Evolutionary conservation across 2,797 vertebrate genomes (phyloP), one percentile per base, ranked within the genome.

Genomic region (Cirrhinus molitorella): DNA sequence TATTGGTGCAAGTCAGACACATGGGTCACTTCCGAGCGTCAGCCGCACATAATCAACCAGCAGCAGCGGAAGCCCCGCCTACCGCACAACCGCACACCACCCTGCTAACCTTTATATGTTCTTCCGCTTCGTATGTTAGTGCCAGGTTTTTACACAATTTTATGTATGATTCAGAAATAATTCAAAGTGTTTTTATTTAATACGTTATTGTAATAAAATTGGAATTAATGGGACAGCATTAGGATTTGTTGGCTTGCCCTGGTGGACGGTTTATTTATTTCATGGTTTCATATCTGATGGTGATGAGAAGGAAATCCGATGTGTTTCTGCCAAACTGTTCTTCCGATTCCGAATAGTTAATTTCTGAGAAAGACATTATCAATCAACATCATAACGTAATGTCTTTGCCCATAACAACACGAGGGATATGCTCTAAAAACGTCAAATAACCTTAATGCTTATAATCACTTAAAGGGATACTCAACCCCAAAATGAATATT

Each of bases 91-190:
- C 45, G 34, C 17, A 40, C 73, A 28, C 71, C 79, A n/a, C 16
- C 28, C 45, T 23, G 25, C 47, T 25, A 8, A 51, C 34, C 25
- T 16, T 3, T 1, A 4, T 4, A 1, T 79, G 10, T 81, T 63
- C 81, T 37, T 86, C 87, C 87, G 87, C 74, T 0, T 34, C 8
- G 13, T 11, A 65, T 55, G 47, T 79, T n/a, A 87, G 85, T 80
- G 8, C 78, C 14, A 11, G 25, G 43, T 14, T 49, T 31, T 61
- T 5, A 49, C 53, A 43, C n/a, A 17, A 17, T 11, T 1, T 0
- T 0, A 7, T 31, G 10, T 10, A n/a, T 55, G 5, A n/a, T n/a
- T n/a, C 28, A 8, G 4, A 28, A 49, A 49, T 5, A n/a, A 21
- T 51, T 13, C 13, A 14, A 61, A 28, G 23, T 3, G 4, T 73